phyloP scores from a whole-genome alignment of 2,888 invertebrate species.

The Morinoia aosen region DNA sequence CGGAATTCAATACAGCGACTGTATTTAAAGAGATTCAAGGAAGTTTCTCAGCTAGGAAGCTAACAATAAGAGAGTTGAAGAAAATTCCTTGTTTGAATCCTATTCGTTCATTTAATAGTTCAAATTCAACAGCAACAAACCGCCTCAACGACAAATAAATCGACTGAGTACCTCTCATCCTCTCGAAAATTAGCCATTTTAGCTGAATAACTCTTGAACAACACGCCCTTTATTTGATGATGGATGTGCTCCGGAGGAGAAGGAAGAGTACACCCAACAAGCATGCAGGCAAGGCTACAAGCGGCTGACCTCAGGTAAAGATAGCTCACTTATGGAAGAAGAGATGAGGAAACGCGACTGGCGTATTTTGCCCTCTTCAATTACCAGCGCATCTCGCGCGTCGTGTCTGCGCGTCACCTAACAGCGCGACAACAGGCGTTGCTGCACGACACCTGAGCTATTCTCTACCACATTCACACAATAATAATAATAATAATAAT shows the following conservation, averaged over 20 bases:
- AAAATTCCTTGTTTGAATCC: not conserved
- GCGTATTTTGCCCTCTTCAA: not conserved
- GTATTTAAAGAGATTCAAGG: not conserved
- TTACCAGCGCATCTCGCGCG: not conserved
- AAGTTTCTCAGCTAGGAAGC: not conserved
- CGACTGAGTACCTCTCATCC: not conserved
- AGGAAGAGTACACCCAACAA: conserved; percentile 2
- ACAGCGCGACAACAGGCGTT: not conserved
- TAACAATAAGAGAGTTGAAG: not conserved
- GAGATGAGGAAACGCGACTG: not conserved
- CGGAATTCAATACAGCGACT: not conserved
- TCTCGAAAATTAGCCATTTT: not conserved
- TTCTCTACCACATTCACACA: not conserved
- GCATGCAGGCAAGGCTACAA: not conserved
- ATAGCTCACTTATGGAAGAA: not conserved
- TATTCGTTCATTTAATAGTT: not conserved
- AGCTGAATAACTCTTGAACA: not conserved
- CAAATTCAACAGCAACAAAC: not conserved
- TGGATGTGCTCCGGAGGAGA: not conserved
- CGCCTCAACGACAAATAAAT: not conserved
- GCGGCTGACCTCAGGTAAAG: not conserved
- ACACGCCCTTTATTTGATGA: not conserved
- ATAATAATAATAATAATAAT: no score
- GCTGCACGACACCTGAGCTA: not conserved
- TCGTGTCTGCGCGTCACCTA: not conserved